These are phyloP conservation scores for Mobula birostris DNA, from an alignment of 2,113 vertebrate species.

Conservation along the genomic window DNA sequence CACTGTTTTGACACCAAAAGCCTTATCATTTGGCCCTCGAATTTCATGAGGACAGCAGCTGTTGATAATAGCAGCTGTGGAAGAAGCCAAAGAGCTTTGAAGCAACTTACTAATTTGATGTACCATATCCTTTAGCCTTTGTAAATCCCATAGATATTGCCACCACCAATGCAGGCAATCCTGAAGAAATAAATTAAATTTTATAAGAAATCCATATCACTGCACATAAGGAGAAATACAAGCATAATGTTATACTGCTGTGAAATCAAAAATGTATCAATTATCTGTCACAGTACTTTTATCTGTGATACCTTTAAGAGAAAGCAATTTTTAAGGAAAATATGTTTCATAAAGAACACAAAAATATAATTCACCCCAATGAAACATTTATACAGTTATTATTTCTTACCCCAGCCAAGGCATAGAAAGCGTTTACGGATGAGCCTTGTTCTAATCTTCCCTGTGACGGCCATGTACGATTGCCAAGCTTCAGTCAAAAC, in stretches of 20 bases:
- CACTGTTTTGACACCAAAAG: background rate
- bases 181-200: constrained; percentile 60
- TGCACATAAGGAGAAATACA: background rate
- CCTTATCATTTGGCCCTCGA: background rate
- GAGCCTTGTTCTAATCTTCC: constrained; percentile 93
- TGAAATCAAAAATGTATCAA: background rate
- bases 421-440: constrained; percentile 97
- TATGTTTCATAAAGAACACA: background rate
- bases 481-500: constrained; percentile 99
- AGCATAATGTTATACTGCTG: background rate
- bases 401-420: constrained; percentile 90
- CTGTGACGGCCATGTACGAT: constrained; percentile 98
- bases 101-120: constrained; percentile 88
- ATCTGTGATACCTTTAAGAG: background rate
- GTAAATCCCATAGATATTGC: constrained; percentile 98
- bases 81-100: constrained; percentile 47
- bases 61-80: constrained; percentile 56
- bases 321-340: background rate
- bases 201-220: background rate
- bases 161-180: constrained; percentile 92
- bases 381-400: constrained; percentile 37
- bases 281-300: background rate
- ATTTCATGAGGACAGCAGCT: background rate
- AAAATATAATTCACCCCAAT: constrained; percentile 37
- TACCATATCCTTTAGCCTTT: constrained; percentile 97